Evolutionary conservation across 2,113 vertebrate genomes (phyloP), one percentile per base, ranked within the genome.

Genomic region (Trogon surrucura): DNA sequence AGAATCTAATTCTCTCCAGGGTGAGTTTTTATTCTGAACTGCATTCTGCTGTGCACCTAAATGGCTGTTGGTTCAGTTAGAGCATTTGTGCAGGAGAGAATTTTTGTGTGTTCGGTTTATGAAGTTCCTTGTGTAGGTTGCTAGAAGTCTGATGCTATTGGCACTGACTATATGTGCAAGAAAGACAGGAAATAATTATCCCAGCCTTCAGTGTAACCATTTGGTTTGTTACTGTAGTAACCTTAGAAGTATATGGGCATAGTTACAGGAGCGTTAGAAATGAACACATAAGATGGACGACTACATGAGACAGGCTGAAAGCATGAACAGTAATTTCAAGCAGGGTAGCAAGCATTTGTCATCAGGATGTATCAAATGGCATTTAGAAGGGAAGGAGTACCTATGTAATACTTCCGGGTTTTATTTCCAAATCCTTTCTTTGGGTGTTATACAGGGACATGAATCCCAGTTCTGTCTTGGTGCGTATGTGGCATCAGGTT

Each of bases 1-100:
- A 85, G 80, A 69, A 65, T 83, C 71, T 80, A 20, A 88, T 95
- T 95, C 96, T 78, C 77, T 88, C 65, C 13, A 41, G 26, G 67
- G 34, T 60, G 36, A 36, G 36, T 75, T 91, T 84, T 86, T 81
- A 57, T 92, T 88, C 53, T 67, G 50, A 60, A 19, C 53, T 25
- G 27, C 84, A 58, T 80, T 85, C 62, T 30, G 29, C 21, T 74
- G 36, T 88, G 62, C 1, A 2, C 77, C 38, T 84, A 56, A 92
- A 67, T 11, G 13, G 36, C 65, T 88, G 29, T 70, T 32, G 25
- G 12, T 80, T 56, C 58, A 75, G 38, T 80, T 80, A 47, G 21
- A 32, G 13, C 16, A 12, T 60, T 85, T 85, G 36, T 0, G 2
- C 38, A 80, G 61, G 64, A 79, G 78, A 30, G 47, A 17, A 60